These are phyloP conservation scores for Callitettix versicolor DNA, from an alignment of 1,140 invertebrate species.

Conservation along the genomic window DNA sequence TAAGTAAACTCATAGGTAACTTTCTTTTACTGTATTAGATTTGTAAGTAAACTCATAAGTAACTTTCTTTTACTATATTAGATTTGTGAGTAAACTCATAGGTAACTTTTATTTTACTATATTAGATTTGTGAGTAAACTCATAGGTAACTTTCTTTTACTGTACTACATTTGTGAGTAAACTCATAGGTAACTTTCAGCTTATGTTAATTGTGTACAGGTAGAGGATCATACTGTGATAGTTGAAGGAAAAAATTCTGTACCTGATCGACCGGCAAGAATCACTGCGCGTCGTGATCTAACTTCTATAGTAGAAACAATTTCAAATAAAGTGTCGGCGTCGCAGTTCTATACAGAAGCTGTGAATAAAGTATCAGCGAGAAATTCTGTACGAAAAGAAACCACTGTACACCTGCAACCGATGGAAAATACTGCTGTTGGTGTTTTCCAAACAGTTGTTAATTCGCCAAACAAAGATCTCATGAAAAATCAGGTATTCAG, in stretches of 20 bases:
- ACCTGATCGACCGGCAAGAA: not conserved
- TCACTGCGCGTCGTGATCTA: slow-evolving; percentile 44
- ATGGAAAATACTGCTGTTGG: slow-evolving; percentile 38
- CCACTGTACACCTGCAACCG: slow-evolving; percentile 36
- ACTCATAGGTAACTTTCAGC: too few relatives aligned
- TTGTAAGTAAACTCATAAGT: too few relatives aligned
- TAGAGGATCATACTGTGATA: slow-evolving; percentile 18
- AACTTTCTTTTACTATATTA: too few relatives aligned
- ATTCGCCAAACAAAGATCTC: slow-evolving; percentile 11
- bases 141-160: too few relatives aligned
- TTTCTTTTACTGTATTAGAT: too few relatives aligned
- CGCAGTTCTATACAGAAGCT: slow-evolving; percentile 11
- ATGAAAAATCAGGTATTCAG: slow-evolving; percentile 20
- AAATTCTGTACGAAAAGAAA: slow-evolving; percentile 15
- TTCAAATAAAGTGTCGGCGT: slow-evolving; percentile 22
- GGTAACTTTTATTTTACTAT: too few relatives aligned
- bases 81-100: too few relatives aligned
- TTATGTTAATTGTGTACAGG: too few relatives aligned
- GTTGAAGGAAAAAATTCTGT: slow-evolving; percentile 15
- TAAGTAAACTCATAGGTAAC: too few relatives aligned
- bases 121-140: too few relatives aligned
- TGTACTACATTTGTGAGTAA: too few relatives aligned
- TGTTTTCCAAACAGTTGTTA: slow-evolving; percentile 37
- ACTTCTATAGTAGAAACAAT: slow-evolving; percentile 41
- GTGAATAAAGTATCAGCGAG: slow-evolving; percentile 2